Evolutionary conservation across 2,113 vertebrate species (phyloP).

Genomic region (Anser brachyrhynchus): DNA sequence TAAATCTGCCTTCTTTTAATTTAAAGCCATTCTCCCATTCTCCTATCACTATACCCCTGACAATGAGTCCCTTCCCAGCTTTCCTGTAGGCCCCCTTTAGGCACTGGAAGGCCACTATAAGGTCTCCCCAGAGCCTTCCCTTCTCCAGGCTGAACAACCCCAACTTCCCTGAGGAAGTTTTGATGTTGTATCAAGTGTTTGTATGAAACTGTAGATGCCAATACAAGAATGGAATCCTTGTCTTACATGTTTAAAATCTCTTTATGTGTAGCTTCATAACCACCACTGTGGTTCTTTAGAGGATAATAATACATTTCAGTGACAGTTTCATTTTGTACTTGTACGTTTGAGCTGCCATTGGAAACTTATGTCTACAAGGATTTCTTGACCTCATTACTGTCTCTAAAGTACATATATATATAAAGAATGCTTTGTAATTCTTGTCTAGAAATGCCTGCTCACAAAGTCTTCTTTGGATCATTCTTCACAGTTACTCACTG

Average conservation of each 20-base stretch:
- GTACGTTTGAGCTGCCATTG: not conserved
- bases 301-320: not conserved
- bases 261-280: not conserved
- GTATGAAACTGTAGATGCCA: not conserved
- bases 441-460: not conserved
- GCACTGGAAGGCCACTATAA: not conserved
- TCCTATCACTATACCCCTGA: not conserved
- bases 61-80: not conserved
- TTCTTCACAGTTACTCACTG: not conserved
- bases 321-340: not conserved
- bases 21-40: not conserved
- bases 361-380: not conserved
- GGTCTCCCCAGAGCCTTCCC: not conserved
- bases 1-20: not conserved
- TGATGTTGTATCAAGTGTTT: not conserved
- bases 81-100: not conserved
- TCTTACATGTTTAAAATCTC: not conserved
- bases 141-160: not conserved
- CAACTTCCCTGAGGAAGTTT: not conserved
- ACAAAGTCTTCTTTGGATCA: not conserved
- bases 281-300: not conserved
- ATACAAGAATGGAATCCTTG: not conserved
- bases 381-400: not conserved
- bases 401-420: not conserved
- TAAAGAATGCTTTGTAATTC: not conserved